Evolutionary conservation across 1,140 invertebrate species (phyloP).

Genomic region (Drepana arcuata): DNA sequence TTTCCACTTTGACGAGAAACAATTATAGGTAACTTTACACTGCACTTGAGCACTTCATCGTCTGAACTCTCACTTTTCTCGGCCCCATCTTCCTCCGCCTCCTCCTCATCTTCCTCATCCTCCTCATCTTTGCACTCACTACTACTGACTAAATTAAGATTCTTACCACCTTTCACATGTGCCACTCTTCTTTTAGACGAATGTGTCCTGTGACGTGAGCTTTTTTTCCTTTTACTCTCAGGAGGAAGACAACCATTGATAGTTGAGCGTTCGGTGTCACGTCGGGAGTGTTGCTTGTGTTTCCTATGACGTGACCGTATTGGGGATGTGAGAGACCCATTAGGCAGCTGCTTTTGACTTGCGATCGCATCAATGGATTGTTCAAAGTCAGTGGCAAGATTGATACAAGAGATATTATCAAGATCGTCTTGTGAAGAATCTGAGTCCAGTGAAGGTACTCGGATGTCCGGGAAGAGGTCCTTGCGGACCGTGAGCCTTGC

Average conservation of each 20-base stretch:
- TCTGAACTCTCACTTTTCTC: constrained; percentile 62
- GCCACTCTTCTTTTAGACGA: constrained; percentile 42
- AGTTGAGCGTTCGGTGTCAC: constrained; percentile 35
- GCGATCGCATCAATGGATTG: constrained; percentile 66
- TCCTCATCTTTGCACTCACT: constrained; percentile 49
- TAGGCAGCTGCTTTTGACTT: constrained; percentile 41
- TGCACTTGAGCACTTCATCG: constrained; percentile 57
- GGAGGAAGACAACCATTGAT: constrained; percentile 53
- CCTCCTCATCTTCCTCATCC: constrained; percentile 28
- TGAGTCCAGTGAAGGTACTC: constrained; percentile 31
- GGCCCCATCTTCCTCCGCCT: constrained; percentile 23
- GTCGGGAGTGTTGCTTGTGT: constrained; percentile 54
- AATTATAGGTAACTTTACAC: constrained; percentile 63
- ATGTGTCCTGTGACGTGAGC: constrained; percentile 39
- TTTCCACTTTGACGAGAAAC: constrained; percentile 60
- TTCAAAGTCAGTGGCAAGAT: constrained; percentile 69
- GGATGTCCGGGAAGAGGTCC: constrained; percentile 57
- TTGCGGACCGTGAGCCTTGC: constrained; percentile 60
- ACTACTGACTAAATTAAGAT: constrained; percentile 67
- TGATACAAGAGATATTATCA: constrained; percentile 45
- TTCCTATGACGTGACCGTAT: constrained; percentile 47
- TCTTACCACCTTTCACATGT: constrained; percentile 67
- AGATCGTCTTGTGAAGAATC: constrained; percentile 22
- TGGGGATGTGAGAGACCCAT: constrained; percentile 35
- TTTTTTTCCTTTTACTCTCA: constrained; percentile 55